Percentiles rank a stretch among this genome's conserved stretches.
Conservation (phyloP, 2,888 invertebrate genomes). For the Miltochrista miniata region DNA sequence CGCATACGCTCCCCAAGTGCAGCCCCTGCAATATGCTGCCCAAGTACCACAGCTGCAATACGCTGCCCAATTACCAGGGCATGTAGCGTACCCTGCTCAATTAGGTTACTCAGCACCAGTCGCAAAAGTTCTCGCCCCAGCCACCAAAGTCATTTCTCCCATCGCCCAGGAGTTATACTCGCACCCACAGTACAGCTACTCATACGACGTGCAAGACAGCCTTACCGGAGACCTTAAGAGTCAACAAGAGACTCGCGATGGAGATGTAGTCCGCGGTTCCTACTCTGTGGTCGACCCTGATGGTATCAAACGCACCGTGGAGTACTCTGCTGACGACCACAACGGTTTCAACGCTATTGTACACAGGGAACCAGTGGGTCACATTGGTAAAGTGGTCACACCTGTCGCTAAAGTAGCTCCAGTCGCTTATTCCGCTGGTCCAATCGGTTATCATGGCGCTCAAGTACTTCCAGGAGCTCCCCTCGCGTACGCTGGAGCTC, state of each 20-base stretch:
- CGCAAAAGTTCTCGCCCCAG: slow-evolving; percentile 27
- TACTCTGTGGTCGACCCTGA: slow-evolving; percentile 81
- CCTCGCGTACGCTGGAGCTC: slow-evolving; percentile 4
- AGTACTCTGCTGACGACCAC: slow-evolving; percentile 75
- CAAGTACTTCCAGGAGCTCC: slow-evolving; percentile 11
- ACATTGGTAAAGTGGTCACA: slow-evolving; percentile 49
- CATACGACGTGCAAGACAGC: slow-evolving; percentile 79
- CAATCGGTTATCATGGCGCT: slow-evolving; percentile 42
- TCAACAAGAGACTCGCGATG: slow-evolving; percentile 80
- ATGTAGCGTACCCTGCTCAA: slow-evolving; percentile 30
- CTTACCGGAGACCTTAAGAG: slow-evolving; percentile 73
- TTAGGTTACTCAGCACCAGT: slow-evolving; percentile 43
- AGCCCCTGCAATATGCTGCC: neutral
- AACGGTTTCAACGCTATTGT: slow-evolving; percentile 79
- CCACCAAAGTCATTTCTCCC: slow-evolving; percentile 22
- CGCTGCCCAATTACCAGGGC: neutral
- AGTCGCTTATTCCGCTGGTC: slow-evolving; percentile 26
- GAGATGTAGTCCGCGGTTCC: slow-evolving; percentile 78
- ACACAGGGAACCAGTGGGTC: slow-evolving; percentile 59
- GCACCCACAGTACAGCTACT: slow-evolving; percentile 76
- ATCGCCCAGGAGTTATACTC: slow-evolving; percentile 55
- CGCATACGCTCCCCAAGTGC: neutral
- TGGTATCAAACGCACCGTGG: slow-evolving; percentile 78
- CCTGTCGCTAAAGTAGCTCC: slow-evolving; percentile 31
- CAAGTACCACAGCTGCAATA: neutral